Percentiles rank a stretch among this genome's conserved stretches.
These are phyloP conservation scores for Macrotus californicus DNA, from an alignment of 2,113 vertebrate species.

Conservation along the genomic window DNA sequence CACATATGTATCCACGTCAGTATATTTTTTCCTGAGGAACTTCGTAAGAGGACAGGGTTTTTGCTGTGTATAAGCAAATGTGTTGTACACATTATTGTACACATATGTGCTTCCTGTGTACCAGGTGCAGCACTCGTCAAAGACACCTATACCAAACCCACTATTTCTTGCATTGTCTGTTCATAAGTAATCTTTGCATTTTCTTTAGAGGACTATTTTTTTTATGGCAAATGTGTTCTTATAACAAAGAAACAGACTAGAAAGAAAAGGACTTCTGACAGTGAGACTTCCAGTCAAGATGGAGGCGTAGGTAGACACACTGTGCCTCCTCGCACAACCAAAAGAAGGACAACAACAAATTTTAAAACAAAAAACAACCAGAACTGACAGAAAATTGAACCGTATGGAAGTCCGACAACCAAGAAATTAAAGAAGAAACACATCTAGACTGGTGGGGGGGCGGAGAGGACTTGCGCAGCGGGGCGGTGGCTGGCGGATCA, in stretches of 20 bases:
- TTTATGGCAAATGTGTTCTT: neutral
- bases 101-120: neutral
- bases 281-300: too few species aligned
- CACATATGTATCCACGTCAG: neutral
- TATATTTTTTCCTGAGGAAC: conserved; percentile 5
- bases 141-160: neutral
- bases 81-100: neutral
- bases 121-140: neutral
- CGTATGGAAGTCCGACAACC: too few species aligned
- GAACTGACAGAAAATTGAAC: too few species aligned
- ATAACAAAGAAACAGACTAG: neutral
- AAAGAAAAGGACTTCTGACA: neutral
- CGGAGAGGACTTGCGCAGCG: too few species aligned
- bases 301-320: too few species aligned
- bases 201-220: neutral
- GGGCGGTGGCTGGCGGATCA: too few species aligned
- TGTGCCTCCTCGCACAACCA: too few species aligned
- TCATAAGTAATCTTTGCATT: neutral
- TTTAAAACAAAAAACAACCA: too few species aligned
- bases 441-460: too few species aligned
- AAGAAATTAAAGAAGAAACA: too few species aligned
- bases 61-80: neutral
- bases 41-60: conserved; percentile 31
- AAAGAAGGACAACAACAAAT: too few species aligned
- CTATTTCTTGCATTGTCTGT: neutral